phyloP scores from a whole-genome alignment of 2,888 invertebrate genomes.

The Pimpla rufipes region DNA sequence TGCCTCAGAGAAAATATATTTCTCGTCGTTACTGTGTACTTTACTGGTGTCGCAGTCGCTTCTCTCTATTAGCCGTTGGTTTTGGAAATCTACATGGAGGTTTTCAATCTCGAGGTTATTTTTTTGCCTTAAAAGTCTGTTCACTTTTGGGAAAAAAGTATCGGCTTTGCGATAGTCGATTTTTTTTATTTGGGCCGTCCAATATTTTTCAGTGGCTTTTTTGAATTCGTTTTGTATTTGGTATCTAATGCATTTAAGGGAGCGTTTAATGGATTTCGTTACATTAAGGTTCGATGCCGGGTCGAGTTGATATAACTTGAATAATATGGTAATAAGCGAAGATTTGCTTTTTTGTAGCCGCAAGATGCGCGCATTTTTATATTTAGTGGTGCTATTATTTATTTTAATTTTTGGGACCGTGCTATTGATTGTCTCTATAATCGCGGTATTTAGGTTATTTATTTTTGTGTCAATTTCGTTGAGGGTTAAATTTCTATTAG shows the following conservation, averaged over 20 bases:
- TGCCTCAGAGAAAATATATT: not conserved
- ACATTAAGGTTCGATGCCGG: not conserved
- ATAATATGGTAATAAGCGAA: no score
- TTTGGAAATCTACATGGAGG: not conserved
- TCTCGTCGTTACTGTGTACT: not conserved
- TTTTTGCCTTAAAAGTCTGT: slow-evolving; percentile 43
- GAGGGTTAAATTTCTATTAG: slow-evolving; percentile 12
- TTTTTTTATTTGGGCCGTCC: slow-evolving; percentile 36
- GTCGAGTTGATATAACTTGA: no score
- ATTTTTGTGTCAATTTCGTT: not conserved
- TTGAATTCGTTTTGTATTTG: not conserved
- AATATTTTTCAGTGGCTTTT: slow-evolving; percentile 11
- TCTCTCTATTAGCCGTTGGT: not conserved
- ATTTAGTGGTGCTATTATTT: no score
- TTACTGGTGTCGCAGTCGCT: not conserved
- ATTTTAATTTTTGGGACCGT: no score
- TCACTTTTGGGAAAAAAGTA: slow-evolving; percentile 57
- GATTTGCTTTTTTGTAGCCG: no score
- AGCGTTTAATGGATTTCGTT: not conserved
- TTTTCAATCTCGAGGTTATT: not conserved
- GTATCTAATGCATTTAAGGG: not conserved
- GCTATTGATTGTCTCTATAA: no score
- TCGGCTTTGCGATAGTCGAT: slow-evolving; percentile 42
- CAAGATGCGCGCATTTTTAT: no score
- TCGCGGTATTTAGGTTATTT: no score